A percentile compares a stretch with the other conserved stretches of the same genome.
Evolutionary conservation across 2,113 vertebrate genomes (phyloP).

Genomic region (western clawed frog (Xenopus tropicalis)): DNA sequence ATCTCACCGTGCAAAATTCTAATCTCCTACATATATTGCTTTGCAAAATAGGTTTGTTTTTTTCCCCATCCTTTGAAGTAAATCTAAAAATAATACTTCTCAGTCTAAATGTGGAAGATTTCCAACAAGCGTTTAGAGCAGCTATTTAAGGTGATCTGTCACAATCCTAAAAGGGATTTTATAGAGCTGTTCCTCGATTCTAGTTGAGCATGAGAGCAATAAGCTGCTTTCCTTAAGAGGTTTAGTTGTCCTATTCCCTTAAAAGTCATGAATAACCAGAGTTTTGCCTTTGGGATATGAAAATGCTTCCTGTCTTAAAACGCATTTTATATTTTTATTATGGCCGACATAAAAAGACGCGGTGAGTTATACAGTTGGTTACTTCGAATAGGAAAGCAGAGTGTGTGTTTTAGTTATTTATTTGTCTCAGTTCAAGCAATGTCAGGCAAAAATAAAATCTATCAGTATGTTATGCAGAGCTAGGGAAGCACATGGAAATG

Average conservation of each 20-base stretch:
- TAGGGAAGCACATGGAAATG: slow-evolving; percentile 34
- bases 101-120: slow-evolving; percentile 27
- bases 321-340: not conserved
- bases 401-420: slow-evolving; percentile 5
- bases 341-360: not conserved
- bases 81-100: not conserved
- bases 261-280: slow-evolving; percentile 29
- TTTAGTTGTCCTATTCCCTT: slow-evolving; percentile 30
- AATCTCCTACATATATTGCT: no score
- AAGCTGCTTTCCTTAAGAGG: slow-evolving; percentile 39
- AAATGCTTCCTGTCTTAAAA: slow-evolving; percentile 16
- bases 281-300: slow-evolving; percentile 27
- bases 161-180: slow-evolving; percentile 43
- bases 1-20: no score
- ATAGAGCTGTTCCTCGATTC: slow-evolving; percentile 31
- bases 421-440: slow-evolving; percentile 19
- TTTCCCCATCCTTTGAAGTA: no score
- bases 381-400: not conserved
- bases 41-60: no score
- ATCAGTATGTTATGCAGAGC: slow-evolving; percentile 12
- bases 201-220: slow-evolving; percentile 25
- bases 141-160: slow-evolving; percentile 30
- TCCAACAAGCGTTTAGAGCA: slow-evolving; percentile 19
- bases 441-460: slow-evolving; percentile 26
- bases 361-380: not conserved